Percentiles rank a stretch among this genome's conserved stretches.
These are phyloP conservation scores for Stegastes partitus DNA, from an alignment of 2,113 vertebrate genomes.

Conservation along the genomic window DNA sequence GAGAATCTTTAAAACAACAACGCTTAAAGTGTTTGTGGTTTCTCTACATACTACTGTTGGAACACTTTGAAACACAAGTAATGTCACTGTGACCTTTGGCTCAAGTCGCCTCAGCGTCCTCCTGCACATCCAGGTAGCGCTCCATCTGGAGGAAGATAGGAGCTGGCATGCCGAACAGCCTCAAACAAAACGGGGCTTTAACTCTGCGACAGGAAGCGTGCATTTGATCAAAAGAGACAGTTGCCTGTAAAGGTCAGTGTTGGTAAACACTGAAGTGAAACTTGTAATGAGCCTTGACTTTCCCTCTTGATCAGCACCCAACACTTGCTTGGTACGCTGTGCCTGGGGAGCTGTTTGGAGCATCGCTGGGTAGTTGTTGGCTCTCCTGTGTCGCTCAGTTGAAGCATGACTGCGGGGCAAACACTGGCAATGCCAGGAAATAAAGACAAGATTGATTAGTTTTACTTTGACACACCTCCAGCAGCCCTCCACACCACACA, in stretches of 20 bases:
- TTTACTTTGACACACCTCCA: conserved; percentile 65
- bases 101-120: conserved; percentile 23
- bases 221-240: conserved; percentile 72
- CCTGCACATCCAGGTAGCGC: conserved; percentile 20
- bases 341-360: conserved; percentile 43
- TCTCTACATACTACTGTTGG: conserved; percentile 21
- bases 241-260: conserved; percentile 71
- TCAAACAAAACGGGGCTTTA: conserved; percentile 50
- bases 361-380: conserved; percentile 43
- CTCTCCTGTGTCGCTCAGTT: conserved; percentile 51
- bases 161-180: conserved; percentile 61
- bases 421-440: conserved; percentile 62
- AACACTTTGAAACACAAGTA: conserved; percentile 44
- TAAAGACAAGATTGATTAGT: conserved; percentile 76
- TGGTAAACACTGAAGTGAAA: conserved; percentile 66
- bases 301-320: conserved; percentile 52
- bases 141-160: conserved; percentile 31
- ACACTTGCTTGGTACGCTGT: neutral
- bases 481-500: conserved; percentile 9
- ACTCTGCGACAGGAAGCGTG: neutral
- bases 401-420: conserved; percentile 61
- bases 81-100: conserved; percentile 69
- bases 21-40: neutral
- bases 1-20: neutral
- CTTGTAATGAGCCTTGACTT: conserved; percentile 53